Percentiles rank a stretch among this genome's conserved stretches.
Conservation (phyloP, 2,888 invertebrate species). For the Rhorus exstirpatorius region DNA sequence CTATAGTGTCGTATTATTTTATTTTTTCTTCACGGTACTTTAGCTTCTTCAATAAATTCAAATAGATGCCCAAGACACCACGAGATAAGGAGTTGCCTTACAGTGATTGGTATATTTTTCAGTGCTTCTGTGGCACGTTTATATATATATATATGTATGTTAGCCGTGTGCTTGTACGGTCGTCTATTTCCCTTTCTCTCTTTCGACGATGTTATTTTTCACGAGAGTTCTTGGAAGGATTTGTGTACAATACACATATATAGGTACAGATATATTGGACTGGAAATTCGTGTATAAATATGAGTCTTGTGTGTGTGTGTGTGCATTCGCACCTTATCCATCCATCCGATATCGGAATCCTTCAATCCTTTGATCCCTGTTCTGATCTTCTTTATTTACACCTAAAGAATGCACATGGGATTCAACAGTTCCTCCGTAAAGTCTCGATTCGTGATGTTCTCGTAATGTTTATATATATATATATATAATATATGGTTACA, state of each 20-base stretch:
- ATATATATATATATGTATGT: neutral
- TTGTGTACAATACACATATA: slow-evolving; percentile 13
- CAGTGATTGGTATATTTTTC: slow-evolving; percentile 47
- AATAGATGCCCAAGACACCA: slow-evolving; percentile 57
- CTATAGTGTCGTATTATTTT: slow-evolving; percentile 39
- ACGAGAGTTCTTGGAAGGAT: slow-evolving; percentile 35
- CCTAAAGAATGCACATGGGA: slow-evolving; percentile 76
- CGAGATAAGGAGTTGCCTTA: slow-evolving; percentile 49
- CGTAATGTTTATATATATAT: slow-evolving; percentile 34
- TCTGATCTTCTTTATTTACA: slow-evolving; percentile 78
- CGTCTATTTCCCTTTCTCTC: slow-evolving; percentile 37
- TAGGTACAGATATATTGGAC: neutral
- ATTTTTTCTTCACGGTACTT: slow-evolving; percentile 24
- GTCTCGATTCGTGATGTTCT: slow-evolving; percentile 69
- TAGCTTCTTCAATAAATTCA: slow-evolving; percentile 60
- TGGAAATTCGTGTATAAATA: neutral
- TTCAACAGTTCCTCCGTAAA: slow-evolving; percentile 72
- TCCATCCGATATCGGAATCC: slow-evolving; percentile 78
- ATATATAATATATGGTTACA: slow-evolving; percentile 12
- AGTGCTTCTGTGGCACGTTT: neutral
- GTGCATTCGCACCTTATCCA: slow-evolving; percentile 69
- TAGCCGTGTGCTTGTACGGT: slow-evolving; percentile 10
- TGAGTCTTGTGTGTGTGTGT: slow-evolving; percentile 21
- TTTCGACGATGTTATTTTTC: slow-evolving; percentile 56
- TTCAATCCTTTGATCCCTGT: slow-evolving; percentile 79